These are phyloP conservation scores for Drosophila nigrodunni DNA, from an alignment of 1,140 invertebrate species.

Conservation along the genomic window DNA sequence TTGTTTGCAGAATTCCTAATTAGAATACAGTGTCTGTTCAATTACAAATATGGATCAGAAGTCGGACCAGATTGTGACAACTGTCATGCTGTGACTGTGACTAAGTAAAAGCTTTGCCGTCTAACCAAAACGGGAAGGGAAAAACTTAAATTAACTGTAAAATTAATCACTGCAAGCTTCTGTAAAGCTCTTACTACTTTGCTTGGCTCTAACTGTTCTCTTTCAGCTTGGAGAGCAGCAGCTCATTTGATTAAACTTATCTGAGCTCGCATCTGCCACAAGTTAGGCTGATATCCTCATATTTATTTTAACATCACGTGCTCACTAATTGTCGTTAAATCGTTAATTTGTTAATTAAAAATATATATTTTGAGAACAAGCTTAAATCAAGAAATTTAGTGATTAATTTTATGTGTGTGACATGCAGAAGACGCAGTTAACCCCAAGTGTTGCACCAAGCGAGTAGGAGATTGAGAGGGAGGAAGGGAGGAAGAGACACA, in stretches of 20 bases:
- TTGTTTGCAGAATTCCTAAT: constrained; percentile 38
- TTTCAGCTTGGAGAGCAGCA: neutral
- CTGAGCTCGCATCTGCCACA: constrained; percentile 4
- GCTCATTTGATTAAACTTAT: neutral
- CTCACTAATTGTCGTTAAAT: too few relatives aligned
- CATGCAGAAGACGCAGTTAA: too few relatives aligned
- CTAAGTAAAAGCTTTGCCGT: constrained; percentile 40
- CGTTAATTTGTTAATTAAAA: too few relatives aligned
- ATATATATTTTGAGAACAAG: too few relatives aligned
- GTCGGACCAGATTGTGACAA: constrained; percentile 50
- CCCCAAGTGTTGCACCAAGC: too few relatives aligned
- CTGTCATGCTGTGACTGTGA: constrained; percentile 30
- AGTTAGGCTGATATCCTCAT: too few relatives aligned
- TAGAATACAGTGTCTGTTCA: constrained; percentile 14
- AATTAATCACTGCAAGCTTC: constrained; percentile 16
- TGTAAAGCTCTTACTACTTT: constrained; percentile 6
- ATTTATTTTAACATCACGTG: too few relatives aligned
- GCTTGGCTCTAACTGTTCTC: neutral
- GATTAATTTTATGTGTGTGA: too few relatives aligned
- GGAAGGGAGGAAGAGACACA: constrained; percentile 4
- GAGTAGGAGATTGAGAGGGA: neutral
- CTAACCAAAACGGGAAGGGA: constrained; percentile 36
- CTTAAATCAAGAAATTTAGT: too few relatives aligned
- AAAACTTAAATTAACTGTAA: neutral
- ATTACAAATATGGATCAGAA: constrained; percentile 41